phyloP scores from a whole-genome alignment of 2,888 invertebrate species.

The Cerastis leucographa region DNA sequence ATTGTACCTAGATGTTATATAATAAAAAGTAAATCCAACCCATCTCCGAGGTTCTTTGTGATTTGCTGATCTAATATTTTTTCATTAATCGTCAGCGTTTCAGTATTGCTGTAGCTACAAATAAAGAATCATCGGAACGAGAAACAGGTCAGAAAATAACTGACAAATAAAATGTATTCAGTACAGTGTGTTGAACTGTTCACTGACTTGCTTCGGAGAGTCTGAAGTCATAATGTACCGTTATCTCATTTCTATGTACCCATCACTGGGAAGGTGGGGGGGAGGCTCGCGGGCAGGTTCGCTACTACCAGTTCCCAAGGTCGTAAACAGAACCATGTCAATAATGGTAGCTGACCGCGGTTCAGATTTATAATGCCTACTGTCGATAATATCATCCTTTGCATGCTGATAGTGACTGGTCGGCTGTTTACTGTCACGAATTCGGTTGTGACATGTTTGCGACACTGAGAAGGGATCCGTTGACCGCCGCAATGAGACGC shows the following conservation, averaged over 20 bases:
- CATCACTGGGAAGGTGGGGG: slow-evolving; percentile 72
- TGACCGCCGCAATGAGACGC: slow-evolving; percentile 64
- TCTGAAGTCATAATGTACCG: slow-evolving; percentile 52
- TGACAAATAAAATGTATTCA: slow-evolving; percentile 25
- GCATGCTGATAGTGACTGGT: slow-evolving; percentile 78
- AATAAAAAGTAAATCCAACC: background rate
- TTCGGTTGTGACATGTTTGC: slow-evolving; percentile 75
- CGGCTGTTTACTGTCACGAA: slow-evolving; percentile 73
- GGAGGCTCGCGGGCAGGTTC: slow-evolving; percentile 68
- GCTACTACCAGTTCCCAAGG: slow-evolving; percentile 79
- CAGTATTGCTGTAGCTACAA: slow-evolving; percentile 1
- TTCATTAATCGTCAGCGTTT: background rate
- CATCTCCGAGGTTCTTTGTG: background rate
- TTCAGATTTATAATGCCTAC: slow-evolving; percentile 77
- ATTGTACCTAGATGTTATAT: background rate
- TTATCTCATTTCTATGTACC: slow-evolving; percentile 76
- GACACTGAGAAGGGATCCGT: slow-evolving; percentile 70
- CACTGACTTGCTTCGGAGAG: slow-evolving; percentile 29
- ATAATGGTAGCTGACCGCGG: slow-evolving; percentile 78
- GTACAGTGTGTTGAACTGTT: slow-evolving; percentile 10
- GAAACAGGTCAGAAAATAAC: slow-evolving; percentile 31
- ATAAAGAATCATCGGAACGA: slow-evolving; percentile 17
- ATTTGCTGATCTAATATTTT: background rate
- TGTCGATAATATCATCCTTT: slow-evolving; percentile 81
- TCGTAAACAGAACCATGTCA: slow-evolving; percentile 80